A percentile compares a stretch with the other conserved stretches of the same genome.
Evolutionary conservation across 2,797 vertebrate genomes (phyloP).

Genomic region (Phoeniculus purpureus): DNA sequence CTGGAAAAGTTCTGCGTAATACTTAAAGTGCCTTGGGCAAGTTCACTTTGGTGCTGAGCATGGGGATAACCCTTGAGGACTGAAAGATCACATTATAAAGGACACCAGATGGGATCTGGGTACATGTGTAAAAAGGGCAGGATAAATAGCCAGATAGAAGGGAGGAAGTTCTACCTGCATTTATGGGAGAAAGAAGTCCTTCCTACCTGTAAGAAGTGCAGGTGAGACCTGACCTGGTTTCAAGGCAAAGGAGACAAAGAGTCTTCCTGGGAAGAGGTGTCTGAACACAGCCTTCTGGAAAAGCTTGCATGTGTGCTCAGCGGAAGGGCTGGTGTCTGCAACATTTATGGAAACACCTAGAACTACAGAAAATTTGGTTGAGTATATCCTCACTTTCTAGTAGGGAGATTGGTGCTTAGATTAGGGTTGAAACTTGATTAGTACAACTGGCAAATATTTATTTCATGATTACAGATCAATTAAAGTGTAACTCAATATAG

Average conservation of each 20-base stretch:
- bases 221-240: background rate
- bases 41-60: background rate
- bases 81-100: background rate
- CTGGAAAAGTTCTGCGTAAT: slow-evolving; percentile 9
- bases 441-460: slow-evolving; percentile 51
- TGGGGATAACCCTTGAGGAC: background rate
- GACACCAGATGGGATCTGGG: background rate
- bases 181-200: background rate
- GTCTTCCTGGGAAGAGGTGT: background rate
- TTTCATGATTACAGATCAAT: slow-evolving; percentile 41
- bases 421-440: slow-evolving; percentile 30
- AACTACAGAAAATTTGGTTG: background rate
- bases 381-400: slow-evolving; percentile 3
- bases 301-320: background rate
- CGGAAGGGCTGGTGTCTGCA: background rate
- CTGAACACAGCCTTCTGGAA: background rate
- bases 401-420: background rate
- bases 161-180: background rate
- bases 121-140: background rate
- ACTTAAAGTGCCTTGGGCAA: background rate
- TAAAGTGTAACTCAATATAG: slow-evolving; percentile 56
- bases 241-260: background rate
- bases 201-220: background rate
- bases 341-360: background rate
- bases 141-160: background rate